phyloP scores from a whole-genome alignment of 2,113 vertebrate genomes.

The Sinocyclocheilus grahami region DNA sequence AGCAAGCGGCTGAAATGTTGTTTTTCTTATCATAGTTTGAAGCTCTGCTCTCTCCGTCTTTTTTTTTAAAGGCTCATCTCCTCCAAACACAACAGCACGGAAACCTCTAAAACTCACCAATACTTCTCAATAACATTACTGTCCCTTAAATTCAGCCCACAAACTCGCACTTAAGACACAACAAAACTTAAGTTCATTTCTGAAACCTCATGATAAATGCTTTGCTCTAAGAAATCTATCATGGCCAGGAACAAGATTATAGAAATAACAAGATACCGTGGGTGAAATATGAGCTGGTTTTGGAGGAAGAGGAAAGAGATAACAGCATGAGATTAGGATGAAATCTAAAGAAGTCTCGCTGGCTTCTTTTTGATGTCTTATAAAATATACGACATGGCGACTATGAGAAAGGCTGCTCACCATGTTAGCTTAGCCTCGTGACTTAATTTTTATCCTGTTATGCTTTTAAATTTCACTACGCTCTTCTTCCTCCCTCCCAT shows the following conservation, averaged over 20 bases:
- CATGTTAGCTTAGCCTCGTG: conserved; percentile 25
- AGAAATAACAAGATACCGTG: conserved; percentile 58
- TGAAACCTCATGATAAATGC: conserved; percentile 46
- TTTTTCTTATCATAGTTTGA: conserved; percentile 19
- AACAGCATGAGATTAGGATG: conserved; percentile 55
- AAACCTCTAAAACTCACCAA: conserved; percentile 39
- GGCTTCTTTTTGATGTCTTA: conserved; percentile 41
- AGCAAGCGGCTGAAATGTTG: background rate
- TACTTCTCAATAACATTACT: conserved; percentile 43
- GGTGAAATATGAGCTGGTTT: conserved; percentile 60
- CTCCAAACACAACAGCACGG: background rate
- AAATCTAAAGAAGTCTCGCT: conserved; percentile 49
- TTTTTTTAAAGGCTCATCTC: background rate
- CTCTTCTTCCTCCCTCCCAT: conserved; percentile 18
- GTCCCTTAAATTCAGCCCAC: conserved; percentile 33
- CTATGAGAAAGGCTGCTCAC: conserved; percentile 19
- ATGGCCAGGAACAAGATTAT: conserved; percentile 56
- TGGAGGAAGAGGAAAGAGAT: conserved; percentile 54
- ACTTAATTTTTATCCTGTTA: conserved; percentile 46
- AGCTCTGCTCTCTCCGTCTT: background rate
- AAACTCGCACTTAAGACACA: conserved; percentile 40
- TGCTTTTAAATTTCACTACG: conserved; percentile 31
- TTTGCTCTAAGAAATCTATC: conserved; percentile 55
- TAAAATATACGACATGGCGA: conserved; percentile 30
- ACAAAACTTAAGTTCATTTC: conserved; percentile 50